Percentiles rank a stretch among this genome's conserved stretches.
These are phyloP conservation scores for Pardalotus punctatus DNA, from an alignment of 2,113 vertebrate species.

Conservation along the genomic window DNA sequence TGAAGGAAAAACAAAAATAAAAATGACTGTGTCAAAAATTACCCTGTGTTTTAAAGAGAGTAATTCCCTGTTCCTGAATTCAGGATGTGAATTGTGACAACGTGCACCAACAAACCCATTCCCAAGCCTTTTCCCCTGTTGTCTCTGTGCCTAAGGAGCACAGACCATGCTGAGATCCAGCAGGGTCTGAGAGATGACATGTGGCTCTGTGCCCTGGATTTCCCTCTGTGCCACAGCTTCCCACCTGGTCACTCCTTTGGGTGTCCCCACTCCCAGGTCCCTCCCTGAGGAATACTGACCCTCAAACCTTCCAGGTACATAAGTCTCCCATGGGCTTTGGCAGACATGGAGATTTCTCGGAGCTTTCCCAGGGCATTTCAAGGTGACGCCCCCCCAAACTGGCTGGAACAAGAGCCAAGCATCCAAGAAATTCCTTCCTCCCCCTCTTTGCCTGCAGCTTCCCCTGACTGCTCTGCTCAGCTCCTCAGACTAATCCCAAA, in stretches of 20 bases:
- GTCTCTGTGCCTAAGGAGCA: background rate
- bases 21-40: background rate
- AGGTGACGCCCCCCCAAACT: background rate
- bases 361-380: background rate
- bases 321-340: background rate
- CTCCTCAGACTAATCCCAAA: background rate
- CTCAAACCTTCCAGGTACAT: background rate
- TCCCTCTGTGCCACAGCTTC: background rate
- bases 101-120: background rate
- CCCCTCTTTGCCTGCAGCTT: background rate
- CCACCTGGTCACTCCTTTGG: background rate
- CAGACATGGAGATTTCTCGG: accelerated
- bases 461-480: background rate
- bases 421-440: background rate
- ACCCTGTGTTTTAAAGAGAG: background rate
- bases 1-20: background rate
- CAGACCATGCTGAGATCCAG: background rate
- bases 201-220: background rate
- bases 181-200: accelerated
- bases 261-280: background rate
- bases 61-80: background rate
- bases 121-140: background rate
- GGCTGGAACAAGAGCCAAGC: background rate
- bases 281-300: background rate
- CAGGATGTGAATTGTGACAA: background rate